These are phyloP conservation scores for Sesia bembeciformis DNA, from an alignment of 2,888 invertebrate genomes.

Conservation along the genomic window DNA sequence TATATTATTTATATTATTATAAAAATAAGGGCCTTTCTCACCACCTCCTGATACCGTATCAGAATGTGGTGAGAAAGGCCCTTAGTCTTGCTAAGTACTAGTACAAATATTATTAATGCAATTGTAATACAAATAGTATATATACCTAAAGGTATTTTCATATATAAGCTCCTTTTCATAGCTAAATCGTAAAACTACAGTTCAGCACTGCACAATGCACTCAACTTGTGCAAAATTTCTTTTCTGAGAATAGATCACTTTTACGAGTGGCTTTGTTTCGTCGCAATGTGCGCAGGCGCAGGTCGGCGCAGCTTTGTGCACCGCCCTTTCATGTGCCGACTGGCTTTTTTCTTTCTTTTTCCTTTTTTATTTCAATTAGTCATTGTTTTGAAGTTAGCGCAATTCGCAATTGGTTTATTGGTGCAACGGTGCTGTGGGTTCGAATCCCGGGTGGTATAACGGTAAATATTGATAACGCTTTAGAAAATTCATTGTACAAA, in stretches of 20 bases:
- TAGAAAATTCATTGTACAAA: too few relatives aligned
- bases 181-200: not conserved
- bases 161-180: not conserved
- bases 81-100: too few relatives aligned
- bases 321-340: conserved; percentile 34
- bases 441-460: not conserved
- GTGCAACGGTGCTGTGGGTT: not conserved
- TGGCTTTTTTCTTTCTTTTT: conserved; percentile 7
- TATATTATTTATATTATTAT: too few relatives aligned
- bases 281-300: conserved; percentile 17
- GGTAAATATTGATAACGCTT: too few relatives aligned
- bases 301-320: conserved; percentile 13
- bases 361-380: conserved; percentile 14
- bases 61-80: too few relatives aligned
- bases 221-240: conserved; percentile 59
- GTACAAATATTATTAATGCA: too few relatives aligned
- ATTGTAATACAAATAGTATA: too few relatives aligned
- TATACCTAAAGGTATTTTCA: too few relatives aligned
- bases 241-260: conserved; percentile 48
- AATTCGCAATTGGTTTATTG: not conserved
- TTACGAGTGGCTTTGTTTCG: conserved; percentile 54
- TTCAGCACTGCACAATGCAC: not conserved
- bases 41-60: too few relatives aligned
- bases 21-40: too few relatives aligned
- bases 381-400: conserved; percentile 10